Base-by-base conservation (phyloP, 2,797 vertebrate species). In the Ctenochaetus hawaiiensis region DNA sequence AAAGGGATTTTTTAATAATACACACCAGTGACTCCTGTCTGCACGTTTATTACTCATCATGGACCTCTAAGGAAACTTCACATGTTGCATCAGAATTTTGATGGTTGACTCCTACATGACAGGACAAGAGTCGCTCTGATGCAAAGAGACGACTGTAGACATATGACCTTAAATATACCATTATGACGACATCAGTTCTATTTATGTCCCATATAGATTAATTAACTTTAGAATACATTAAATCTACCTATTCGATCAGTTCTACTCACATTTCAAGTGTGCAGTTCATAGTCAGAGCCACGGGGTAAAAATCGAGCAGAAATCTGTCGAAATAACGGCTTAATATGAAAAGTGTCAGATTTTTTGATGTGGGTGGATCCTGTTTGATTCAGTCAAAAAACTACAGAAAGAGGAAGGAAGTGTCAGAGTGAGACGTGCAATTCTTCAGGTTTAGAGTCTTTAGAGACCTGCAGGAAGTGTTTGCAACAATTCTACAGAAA, bases 361-460 rank as follows among this genome's bases (percentile, higher is more conserved):
- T 49, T 12, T 9, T 17, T 13, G 18, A 2, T 37, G 3, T 44
- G 5, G 10, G 2, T 14, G 22, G 1, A 2, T 49, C 1, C 26
- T 61, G 34, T 7, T 41, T 39, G 0, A 72, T 41, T 14, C 2
- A 16, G 1, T 8, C 58, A 45, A 1, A 47, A 67, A 58, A 22
- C 2, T 11, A 30, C 66, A 63, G 58, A 7, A 37, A 56, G 62
- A 79, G 23, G 53, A 68, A 86, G 63, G 14, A 62, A 11, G 44
- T 6, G 44, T 6, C 2, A 61, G 7, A 60, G 8, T 11, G 8
- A 8, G 2, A 9, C 0, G 10, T 71, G 61, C 52, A 51, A 9
- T 37, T 43, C 14, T 20, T 47, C n/a, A 52, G 34, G 41, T 58
- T 67, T 26, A n/a, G 26, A 8, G 20, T 6, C n/a, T 16, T 7